Evolutionary conservation across 2,113 vertebrate genomes (phyloP), one percentile per base, ranked within the genome.

Genomic region (Psittacara wagleri): DNA sequence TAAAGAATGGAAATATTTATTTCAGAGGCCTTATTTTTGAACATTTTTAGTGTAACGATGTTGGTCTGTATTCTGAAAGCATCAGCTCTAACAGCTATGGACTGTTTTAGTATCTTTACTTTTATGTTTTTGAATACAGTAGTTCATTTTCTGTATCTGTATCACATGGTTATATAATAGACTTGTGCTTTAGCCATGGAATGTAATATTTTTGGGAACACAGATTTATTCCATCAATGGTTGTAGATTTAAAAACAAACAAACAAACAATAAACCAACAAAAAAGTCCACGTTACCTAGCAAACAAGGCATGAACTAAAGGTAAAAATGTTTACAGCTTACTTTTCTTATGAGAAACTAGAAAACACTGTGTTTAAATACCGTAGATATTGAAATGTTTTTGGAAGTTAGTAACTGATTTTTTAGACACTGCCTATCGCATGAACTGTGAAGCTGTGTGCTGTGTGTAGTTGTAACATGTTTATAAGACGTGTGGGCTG

Each of bases 1-100:
- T 98, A 98, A 99, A 98, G 97, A 98, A 98, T 97, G 98, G 97
- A 98, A 98, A 98, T 98, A 98, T 99, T 99, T 98, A 98, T 99
- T 99, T 99, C 98, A 98, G 98, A 99, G 99, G 98, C 99, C 98
- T 99, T 99, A 99, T 98, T 98, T 99, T 98, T 98, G 96, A 97
- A 98, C 98, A 98, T 98, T 98, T 98, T 98, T 98, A 98, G 98
- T 96, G 97, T 98, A 97, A 98, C 97, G 96, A 97, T 95, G 96
- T 98, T 98, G 98, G 95, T 98, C 97, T 95, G 97, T 97, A 97
- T 94, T 96, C 96, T 95, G 95, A 97, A 97, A 98, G 96, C 85
- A 97, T 98, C 96, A 97, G 90, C 97, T 96, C 96, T 97, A 97
- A 97, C 98, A 98, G 96, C 97, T 95, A 97, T 97, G 96, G 97